Base-by-base conservation (phyloP, 1,140 invertebrate genomes). In the Schlechtendalia chinensis region DNA sequence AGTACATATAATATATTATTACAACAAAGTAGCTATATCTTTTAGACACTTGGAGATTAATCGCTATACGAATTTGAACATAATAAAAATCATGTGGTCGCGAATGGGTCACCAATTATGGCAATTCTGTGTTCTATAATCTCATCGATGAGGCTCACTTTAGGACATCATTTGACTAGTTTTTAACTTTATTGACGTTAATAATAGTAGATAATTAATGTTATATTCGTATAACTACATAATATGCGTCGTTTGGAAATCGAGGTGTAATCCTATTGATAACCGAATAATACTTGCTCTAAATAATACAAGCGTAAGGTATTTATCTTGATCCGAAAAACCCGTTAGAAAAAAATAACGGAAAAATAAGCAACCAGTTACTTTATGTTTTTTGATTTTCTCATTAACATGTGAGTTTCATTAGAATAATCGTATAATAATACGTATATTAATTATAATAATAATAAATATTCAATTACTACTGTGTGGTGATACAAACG, bases 151-250 rank as follows among this genome's bases (percentile, higher is more conserved):
- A 58, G 22, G 27, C 24, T 5, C 39, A 50, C n/a, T 32, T 54
- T 54, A 56, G 24, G 27, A 72, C 17, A 5, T 58, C 54, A 22
- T 39, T 75, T 58, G 27, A 39, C 19, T 75, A 16, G 17, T 32
- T 75, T 75, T 75, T 24, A 24, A 39, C 29, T 14, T 56, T 39
- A 24, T 54, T 39, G 72, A 29, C 22, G 29, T 54, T 54, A 54
- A 54, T 8, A 58, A 75, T 58, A 74, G 56, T 11, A 54, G 32
- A 56, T 74, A 54, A 29, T 56, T 74, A 10, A 74, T 54, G 50
- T 19, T 47, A 29, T 24, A 56, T 74, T 22, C 22, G 16, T 54
- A 14, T 65, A 29, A 65, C 12, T n/a, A 45, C 22, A 74, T 17
- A 47, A 47, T 56, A 56, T 56, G 5, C n/a, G 53, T 1, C 19